Conservation (phyloP, 2,797 vertebrate species). For the Chaetophractus vellerosus region DNA sequence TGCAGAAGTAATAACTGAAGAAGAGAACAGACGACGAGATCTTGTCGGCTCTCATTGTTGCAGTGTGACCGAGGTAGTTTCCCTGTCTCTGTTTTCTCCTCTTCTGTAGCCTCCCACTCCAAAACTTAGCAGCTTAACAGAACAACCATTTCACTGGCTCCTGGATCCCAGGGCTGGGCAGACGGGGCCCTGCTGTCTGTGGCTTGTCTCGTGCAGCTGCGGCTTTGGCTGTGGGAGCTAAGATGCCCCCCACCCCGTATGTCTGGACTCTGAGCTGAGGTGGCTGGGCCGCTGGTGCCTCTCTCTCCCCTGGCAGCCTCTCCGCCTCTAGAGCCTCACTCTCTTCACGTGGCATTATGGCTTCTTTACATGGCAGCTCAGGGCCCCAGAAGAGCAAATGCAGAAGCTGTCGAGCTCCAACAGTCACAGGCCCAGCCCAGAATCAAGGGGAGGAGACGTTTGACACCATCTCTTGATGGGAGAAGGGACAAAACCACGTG, state of each 20-base stretch:
- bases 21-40: background rate
- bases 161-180: background rate
- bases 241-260: no score
- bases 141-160: background rate
- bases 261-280: background rate
- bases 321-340: fast-evolving
- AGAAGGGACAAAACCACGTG: background rate
- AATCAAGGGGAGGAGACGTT: background rate
- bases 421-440: background rate
- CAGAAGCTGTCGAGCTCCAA: background rate
- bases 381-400: background rate
- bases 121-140: no score
- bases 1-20: background rate
- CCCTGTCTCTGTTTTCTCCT: fast-evolving
- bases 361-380: background rate
- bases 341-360: fast-evolving
- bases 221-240: no score
- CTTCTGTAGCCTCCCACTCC: fast-evolving
- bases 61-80: background rate
- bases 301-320: no score
- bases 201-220: fast-evolving
- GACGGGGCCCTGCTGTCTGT: background rate
- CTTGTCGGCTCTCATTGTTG: fast-evolving
- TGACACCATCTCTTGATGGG: background rate
- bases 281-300: no score